These are phyloP conservation scores for Autographa gamma DNA, from an alignment of 2,888 invertebrate species.

Conservation along the genomic window DNA sequence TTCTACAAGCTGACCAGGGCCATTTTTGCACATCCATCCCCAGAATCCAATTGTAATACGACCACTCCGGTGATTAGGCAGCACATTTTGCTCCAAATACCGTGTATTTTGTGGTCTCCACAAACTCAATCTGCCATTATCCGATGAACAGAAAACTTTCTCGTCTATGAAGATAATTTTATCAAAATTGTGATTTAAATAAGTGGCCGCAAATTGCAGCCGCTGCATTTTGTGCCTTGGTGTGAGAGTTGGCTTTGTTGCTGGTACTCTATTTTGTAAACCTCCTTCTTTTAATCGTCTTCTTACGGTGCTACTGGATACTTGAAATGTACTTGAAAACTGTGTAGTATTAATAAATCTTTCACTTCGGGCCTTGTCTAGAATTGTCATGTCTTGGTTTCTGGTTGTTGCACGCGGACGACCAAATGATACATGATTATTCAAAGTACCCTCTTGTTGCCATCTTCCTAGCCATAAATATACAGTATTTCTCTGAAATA, in stretches of 20 bases:
- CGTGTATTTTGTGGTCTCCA: constrained; percentile 13
- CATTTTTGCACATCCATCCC: not conserved
- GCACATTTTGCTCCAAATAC: not conserved
- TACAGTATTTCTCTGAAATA: not conserved
- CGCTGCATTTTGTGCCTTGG: constrained; percentile 7
- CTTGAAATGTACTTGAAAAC: not conserved
- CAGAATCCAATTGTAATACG: not conserved
- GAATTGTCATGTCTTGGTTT: constrained; percentile 10
- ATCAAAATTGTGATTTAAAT: constrained; percentile 14
- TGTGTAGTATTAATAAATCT: constrained; percentile 8
- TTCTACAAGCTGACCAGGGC: constrained; percentile 28
- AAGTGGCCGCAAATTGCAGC: constrained; percentile 9
- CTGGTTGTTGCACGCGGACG: constrained; percentile 11
- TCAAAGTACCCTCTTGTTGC: not conserved
- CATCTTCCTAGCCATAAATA: not conserved
- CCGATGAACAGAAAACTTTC: constrained; percentile 9
- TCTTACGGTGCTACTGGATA: constrained; percentile 14
- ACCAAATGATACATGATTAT: not conserved
- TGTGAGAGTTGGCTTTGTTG: constrained; percentile 12
- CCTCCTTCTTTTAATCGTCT: constrained; percentile 17
- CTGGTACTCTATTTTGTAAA: constrained; percentile 17
- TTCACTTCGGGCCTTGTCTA: constrained; percentile 3
- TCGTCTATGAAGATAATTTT: constrained; percentile 16
- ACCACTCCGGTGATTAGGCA: not conserved
- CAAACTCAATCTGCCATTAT: constrained; percentile 6